Conservation (phyloP, 2,797 vertebrate genomes). For the Chromobotia macracanthus region DNA sequence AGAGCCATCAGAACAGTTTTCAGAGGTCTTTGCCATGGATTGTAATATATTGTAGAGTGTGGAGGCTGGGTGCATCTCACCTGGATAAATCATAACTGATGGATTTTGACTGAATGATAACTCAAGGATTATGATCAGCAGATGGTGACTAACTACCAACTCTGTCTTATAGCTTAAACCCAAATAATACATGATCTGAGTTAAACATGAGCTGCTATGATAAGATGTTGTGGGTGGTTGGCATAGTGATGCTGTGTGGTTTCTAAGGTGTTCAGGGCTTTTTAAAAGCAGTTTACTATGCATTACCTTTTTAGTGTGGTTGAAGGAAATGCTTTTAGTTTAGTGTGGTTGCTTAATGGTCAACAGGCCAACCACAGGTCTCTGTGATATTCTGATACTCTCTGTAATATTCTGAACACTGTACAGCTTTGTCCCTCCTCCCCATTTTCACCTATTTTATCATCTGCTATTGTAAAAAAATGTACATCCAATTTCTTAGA, state of each 20-base stretch:
- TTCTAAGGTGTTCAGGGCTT: neutral
- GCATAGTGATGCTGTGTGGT: neutral
- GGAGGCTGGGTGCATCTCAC: neutral
- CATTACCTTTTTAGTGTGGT: too few relatives aligned
- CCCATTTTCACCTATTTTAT: too few relatives aligned
- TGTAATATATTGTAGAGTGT: constrained; percentile 18
- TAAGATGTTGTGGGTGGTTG: neutral
- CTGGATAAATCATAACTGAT: constrained; percentile 14
- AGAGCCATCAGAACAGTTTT: constrained; percentile 9
- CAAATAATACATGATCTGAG: neutral
- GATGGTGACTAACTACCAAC: neutral
- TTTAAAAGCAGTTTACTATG: neutral
- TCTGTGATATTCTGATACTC: too few relatives aligned
- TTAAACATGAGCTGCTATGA: neutral
- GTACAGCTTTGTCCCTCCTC: too few relatives aligned
- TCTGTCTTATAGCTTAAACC: neutral
- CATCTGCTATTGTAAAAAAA: too few relatives aligned
- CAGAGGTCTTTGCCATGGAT: neutral
- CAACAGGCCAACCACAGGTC: too few relatives aligned
- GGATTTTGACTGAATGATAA: constrained; percentile 5
- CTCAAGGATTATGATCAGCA: constrained; percentile 10
- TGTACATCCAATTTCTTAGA: too few relatives aligned
- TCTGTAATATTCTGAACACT: too few relatives aligned
- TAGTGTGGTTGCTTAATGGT: too few relatives aligned
- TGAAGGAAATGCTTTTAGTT: too few relatives aligned